phyloP scores from a whole-genome alignment of 2,797 vertebrate genomes.

The Gastrophryne carolinensis region DNA sequence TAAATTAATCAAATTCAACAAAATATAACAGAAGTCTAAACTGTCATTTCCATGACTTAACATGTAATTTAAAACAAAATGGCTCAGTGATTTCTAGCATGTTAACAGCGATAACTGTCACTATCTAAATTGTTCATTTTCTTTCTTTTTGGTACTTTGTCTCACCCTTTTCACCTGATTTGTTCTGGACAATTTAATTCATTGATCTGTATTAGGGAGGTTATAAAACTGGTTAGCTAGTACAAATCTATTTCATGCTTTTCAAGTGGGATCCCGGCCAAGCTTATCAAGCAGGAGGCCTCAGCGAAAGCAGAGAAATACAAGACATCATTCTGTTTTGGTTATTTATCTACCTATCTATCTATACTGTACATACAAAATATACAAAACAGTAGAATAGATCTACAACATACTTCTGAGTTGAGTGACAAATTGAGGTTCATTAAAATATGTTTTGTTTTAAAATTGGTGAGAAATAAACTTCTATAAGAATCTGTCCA shows the following conservation, averaged over 20 bases:
- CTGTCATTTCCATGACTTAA: constrained; percentile 40
- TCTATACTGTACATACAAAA: too few relatives aligned
- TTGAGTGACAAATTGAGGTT: too few relatives aligned
- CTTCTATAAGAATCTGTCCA: too few relatives aligned
- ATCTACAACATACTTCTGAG: too few relatives aligned
- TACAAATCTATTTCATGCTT: constrained; percentile 56
- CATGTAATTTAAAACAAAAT: constrained; percentile 47
- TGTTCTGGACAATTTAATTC: constrained; percentile 70
- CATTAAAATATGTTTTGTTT: too few relatives aligned
- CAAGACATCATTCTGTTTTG: too few relatives aligned
- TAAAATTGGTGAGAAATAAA: too few relatives aligned
- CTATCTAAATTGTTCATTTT: constrained; percentile 55
- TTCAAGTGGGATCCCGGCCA: constrained; percentile 49
- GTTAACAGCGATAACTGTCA: constrained; percentile 51
- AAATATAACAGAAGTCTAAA: constrained; percentile 39
- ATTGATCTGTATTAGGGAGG: constrained; percentile 63
- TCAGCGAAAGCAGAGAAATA: background rate
- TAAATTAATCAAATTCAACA: constrained; percentile 33
- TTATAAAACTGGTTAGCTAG: constrained; percentile 58
- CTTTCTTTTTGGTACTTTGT: constrained; percentile 61
- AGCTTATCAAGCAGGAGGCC: background rate
- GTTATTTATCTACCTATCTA: too few relatives aligned
- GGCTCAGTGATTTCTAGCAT: constrained; percentile 49
- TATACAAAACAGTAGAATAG: too few relatives aligned
- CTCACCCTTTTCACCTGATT: constrained; percentile 68